Conservation (phyloP, 2,113 vertebrate species). For the Campylomormyrus numenius region DNA sequence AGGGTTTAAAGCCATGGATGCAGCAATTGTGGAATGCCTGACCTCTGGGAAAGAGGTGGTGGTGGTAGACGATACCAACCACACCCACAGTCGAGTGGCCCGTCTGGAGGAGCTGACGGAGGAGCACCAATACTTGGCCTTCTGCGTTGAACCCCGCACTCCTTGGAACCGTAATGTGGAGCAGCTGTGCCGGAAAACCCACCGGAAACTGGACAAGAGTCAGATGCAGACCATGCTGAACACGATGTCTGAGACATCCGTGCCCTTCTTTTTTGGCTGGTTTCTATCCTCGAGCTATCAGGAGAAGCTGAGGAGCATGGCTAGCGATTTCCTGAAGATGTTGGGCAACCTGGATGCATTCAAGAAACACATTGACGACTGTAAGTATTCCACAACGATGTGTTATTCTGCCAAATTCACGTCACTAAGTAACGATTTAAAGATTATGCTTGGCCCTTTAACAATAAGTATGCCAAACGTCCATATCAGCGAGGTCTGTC, state of each 20-base stretch:
- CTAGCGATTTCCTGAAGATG: conserved; percentile 78
- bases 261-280: conserved; percentile 87
- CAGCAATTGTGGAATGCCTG: conserved; percentile 65
- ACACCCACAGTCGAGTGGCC: conserved; percentile 71
- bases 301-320: conserved; percentile 64
- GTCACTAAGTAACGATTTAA: background rate
- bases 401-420: background rate
- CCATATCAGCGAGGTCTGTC: background rate
- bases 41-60: conserved; percentile 56
- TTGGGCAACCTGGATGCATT: conserved; percentile 77
- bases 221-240: conserved; percentile 74
- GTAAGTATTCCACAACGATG: conserved; percentile 59
- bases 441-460: background rate
- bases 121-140: conserved; percentile 63
- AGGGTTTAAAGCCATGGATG: conserved; percentile 67
- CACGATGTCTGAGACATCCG: conserved; percentile 63
- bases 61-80: conserved; percentile 84
- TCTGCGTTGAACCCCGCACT: conserved; percentile 77
- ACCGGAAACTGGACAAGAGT: conserved; percentile 62
- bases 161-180: conserved; percentile 66
- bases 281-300: conserved; percentile 74
- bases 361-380: conserved; percentile 76
- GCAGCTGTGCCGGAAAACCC: conserved; percentile 69
- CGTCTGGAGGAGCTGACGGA: conserved; percentile 71
- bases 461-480: background rate